These are phyloP conservation scores for Sympetrum striolatum DNA, from an alignment of 2,888 invertebrate genomes.

Conservation along the genomic window DNA sequence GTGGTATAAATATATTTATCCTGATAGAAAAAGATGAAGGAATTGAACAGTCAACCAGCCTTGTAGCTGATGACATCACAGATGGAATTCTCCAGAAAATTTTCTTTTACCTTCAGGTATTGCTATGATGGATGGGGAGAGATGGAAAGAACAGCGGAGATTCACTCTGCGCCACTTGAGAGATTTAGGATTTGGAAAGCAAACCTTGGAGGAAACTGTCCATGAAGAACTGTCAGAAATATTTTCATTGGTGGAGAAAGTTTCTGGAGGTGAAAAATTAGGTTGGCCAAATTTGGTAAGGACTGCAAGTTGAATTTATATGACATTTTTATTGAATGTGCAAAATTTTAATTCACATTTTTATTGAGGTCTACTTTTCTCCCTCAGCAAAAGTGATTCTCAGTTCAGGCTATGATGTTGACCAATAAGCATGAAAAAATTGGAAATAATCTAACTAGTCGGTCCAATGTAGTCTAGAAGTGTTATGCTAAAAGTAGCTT, in stretches of 20 bases:
- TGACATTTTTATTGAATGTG: no score
- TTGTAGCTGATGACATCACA: no score
- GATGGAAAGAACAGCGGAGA: slow-evolving; percentile 51
- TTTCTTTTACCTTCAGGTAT: slow-evolving; percentile 48
- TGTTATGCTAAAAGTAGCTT: no score
- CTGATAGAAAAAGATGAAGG: no score
- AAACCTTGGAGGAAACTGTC: slow-evolving; percentile 46
- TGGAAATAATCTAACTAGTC: no score
- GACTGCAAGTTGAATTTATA: neutral
- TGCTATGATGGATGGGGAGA: slow-evolving; percentile 50
- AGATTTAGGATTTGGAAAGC: slow-evolving; percentile 50
- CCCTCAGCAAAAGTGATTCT: no score
- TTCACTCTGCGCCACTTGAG: slow-evolving; percentile 50
- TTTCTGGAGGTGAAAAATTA: neutral
- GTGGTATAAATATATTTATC: neutral
- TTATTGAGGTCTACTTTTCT: no score
- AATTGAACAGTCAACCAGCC: neutral
- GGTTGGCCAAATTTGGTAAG: neutral
- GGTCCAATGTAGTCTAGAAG: no score
- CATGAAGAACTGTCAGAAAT: slow-evolving; percentile 46
- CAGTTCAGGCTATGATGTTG: no score
- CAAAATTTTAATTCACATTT: no score
- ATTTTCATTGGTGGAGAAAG: neutral
- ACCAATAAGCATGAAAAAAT: no score
- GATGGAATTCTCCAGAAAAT: no score